phyloP scores from a whole-genome alignment of 1,140 invertebrate genomes.

The Lordiphosa clarofinis region DNA sequence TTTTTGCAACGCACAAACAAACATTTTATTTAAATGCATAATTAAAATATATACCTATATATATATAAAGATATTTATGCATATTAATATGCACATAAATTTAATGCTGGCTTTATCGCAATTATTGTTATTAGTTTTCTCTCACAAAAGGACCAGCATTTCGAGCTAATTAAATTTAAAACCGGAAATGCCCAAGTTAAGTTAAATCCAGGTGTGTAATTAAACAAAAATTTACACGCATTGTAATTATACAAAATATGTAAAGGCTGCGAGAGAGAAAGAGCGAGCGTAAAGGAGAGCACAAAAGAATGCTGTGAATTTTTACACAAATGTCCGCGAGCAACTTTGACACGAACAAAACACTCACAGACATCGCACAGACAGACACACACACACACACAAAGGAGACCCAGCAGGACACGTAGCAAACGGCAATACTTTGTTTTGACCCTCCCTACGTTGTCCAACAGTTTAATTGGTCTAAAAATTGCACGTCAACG shows the following conservation, averaged over 20 bases:
- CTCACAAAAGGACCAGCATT: constrained; percentile 27
- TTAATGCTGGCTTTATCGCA: constrained; percentile 75
- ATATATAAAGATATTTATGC: constrained; percentile 7
- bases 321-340: constrained; percentile 17
- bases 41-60: constrained; percentile 52
- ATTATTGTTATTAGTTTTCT: constrained; percentile 71
- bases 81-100: constrained; percentile 42
- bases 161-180: constrained; percentile 69
- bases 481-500: constrained; percentile 76
- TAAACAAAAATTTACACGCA: constrained; percentile 49
- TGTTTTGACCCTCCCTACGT: constrained; percentile 1
- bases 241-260: constrained; percentile 26
- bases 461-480: constrained; percentile 61
- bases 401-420: constrained; percentile 10
- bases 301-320: constrained; percentile 7
- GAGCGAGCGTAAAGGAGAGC: neutral
- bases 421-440: constrained; percentile 16
- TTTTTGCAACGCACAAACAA: constrained; percentile 39
- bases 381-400: constrained; percentile 4
- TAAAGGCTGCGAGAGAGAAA: neutral
- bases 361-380: constrained; percentile 9
- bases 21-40: constrained; percentile 68
- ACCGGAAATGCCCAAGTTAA: constrained; percentile 38
- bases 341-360: constrained; percentile 3
- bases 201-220: constrained; percentile 29